Evolutionary conservation across 2,113 vertebrate species (phyloP), one percentile per base, ranked within the genome.

Genomic region (Pungitius pungitius): DNA sequence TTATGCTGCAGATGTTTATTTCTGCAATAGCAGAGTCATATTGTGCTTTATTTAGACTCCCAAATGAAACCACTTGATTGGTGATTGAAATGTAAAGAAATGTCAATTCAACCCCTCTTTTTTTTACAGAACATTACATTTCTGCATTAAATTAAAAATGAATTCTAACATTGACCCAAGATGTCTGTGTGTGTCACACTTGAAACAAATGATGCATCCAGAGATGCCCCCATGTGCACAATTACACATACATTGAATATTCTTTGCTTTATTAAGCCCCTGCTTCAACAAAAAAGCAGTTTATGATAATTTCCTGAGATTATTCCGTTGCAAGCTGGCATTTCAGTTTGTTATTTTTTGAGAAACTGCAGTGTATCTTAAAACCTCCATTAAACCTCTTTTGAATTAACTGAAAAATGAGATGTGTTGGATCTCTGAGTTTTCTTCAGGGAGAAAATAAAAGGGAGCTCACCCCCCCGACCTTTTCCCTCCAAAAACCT

Each of bases 111-210:
- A 90, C 90, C 88, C 71, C 72, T 64, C 4, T 5, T 35, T 30
- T 68, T 83, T 90, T 92, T 93, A 88, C 87, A 86, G 78, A 81
- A 92, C 92, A 92, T 93, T 93, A 92, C 80, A 67, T 86, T 87
- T 82, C 76, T 58, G 70, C 86, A 90, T 89, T 83, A 88, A 85
- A 83, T 26, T 51, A 33, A 89, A n/a, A 93, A 92, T 91, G 71
- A 85, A 78, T 85, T 81, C 35, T 60, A 54, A 60, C 61, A 60
- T 24, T 68, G 73, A 64, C 40, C 59, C 47, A 60, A 69, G 42
- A 69, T 68, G 67, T 60, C 45, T 52, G 62, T 58, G 75, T 85
- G 72, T 80, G 86, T 85, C 80, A 85, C 67, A 79, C 40, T 70
- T 45, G 57, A 61, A 79, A 79, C 47, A 63, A 83, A 77, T 62